Conservation (phyloP, 2,797 vertebrate genomes). For the Lates japonicus region DNA sequence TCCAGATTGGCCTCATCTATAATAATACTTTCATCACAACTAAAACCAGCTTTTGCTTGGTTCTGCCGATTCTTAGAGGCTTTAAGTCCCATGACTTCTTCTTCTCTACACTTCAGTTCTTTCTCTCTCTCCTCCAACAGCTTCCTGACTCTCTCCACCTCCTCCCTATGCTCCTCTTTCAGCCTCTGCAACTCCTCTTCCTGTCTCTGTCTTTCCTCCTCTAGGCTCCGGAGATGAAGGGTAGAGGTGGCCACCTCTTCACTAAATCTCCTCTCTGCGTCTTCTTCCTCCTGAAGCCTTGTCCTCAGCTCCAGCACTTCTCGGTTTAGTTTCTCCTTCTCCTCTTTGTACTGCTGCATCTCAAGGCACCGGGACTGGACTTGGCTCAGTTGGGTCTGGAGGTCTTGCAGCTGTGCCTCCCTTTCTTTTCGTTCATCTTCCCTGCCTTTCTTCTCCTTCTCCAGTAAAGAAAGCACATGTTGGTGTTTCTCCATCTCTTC, state of each 20-base stretch:
- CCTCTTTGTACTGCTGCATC: conserved; percentile 82
- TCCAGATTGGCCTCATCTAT: conserved; percentile 48
- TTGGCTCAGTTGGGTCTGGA: conserved; percentile 75
- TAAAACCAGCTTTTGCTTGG: conserved; percentile 61
- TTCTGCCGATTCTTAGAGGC: conserved; percentile 75
- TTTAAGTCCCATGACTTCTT: conserved; percentile 69
- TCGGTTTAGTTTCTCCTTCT: conserved; percentile 85
- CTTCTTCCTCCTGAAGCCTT: conserved; percentile 73
- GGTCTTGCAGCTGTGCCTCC: conserved; percentile 75
- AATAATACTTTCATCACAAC: conserved; percentile 29
- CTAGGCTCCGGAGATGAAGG: conserved; percentile 67
- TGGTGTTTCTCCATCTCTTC: conserved; percentile 75
- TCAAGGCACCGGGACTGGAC: conserved; percentile 81
- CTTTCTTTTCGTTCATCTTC: conserved; percentile 79
- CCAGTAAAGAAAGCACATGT: conserved; percentile 76
- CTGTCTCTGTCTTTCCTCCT: conserved; percentile 71
- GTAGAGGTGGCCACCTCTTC: conserved; percentile 65
- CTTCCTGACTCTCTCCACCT: conserved; percentile 69
- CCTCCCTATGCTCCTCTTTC: conserved; percentile 65
- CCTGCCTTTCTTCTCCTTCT: conserved; percentile 77
- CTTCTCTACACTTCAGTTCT: conserved; percentile 70
- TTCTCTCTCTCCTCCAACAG: conserved; percentile 74
- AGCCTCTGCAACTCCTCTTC: conserved; percentile 69
- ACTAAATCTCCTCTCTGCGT: conserved; percentile 57
- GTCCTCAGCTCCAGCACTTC: conserved; percentile 84